Base-by-base conservation (phyloP, 2,797 vertebrate species). In the Chaunax sp. region DNA sequence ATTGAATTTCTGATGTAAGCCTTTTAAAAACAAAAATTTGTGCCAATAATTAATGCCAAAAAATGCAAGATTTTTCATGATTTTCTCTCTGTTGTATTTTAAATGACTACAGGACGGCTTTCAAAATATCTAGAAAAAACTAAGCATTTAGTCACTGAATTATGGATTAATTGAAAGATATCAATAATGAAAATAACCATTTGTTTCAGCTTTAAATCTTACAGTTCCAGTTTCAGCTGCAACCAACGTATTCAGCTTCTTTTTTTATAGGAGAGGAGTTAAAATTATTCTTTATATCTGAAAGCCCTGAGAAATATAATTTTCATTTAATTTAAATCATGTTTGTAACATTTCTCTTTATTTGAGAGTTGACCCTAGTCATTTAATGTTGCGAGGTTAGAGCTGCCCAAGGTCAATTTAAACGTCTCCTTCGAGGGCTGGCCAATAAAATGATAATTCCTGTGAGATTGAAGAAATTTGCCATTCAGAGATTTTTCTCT, bases 161-260 rank as follows among this genome's bases (percentile, higher is more conserved):
- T 9, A 30, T 9, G 5, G 28, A 30, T 64, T 15, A n/a, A n/a
- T n/a, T n/a, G n/a, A n/a, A n/a, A n/a, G n/a, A n/a, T n/a, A n/a
- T 30, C 28, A 61, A n/a, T 72, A 47, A 54, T 66, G 10, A 62
- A 62, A 51, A 30, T 45, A 46, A 51, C n/a, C n/a, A n/a, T n/a
- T n/a, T n/a, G n/a, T n/a, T n/a, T n/a, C n/a, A n/a, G n/a, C n/a
- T n/a, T n/a, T n/a, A n/a, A n/a, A n/a, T n/a, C 11, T 57, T 28
- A 18, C 13, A 33, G 23, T 57, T 28, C 19, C 13, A 25, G 23
- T 35, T 69, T 69, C 35, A 26, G 51, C n/a, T n/a, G n/a, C n/a
- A n/a, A n/a, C n/a, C n/a, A 11, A 43, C 47, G 23, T 47, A 20
- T 6, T 9, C 19, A 11, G 41, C 14, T 3, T 52, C 26, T 3